A percentile compares a stretch with the other conserved stretches of the same genome.
phyloP scores from a whole-genome alignment of 1,140 invertebrate genomes.

The Battus philenor region DNA sequence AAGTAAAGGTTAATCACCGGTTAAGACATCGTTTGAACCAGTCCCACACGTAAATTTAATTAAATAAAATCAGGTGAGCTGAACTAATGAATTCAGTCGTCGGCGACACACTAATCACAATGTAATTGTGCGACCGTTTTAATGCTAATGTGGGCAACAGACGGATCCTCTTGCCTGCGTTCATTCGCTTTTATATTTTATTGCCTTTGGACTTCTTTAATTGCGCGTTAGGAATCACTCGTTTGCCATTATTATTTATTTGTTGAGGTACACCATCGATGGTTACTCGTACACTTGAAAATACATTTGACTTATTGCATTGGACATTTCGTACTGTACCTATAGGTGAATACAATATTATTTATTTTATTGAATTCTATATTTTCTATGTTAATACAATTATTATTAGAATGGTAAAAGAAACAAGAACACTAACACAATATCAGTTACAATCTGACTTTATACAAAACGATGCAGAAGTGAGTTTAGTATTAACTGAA shows the following conservation, averaged over 20 bases:
- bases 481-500: too few relatives aligned
- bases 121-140: slow-evolving; percentile 70
- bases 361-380: too few relatives aligned
- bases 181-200: not conserved
- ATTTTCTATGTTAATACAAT: too few relatives aligned
- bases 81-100: slow-evolving; percentile 72
- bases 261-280: too few relatives aligned
- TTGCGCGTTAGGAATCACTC: not conserved
- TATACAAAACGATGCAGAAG: too few relatives aligned
- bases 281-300: too few relatives aligned
- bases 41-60: slow-evolving; percentile 28
- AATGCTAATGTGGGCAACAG: slow-evolving; percentile 53
- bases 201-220: slow-evolving; percentile 8
- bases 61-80: slow-evolving; percentile 73
- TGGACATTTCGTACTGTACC: not conserved
- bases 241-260: not conserved
- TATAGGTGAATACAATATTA: too few relatives aligned
- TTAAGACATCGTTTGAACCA: not conserved
- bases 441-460: too few relatives aligned
- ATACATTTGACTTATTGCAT: too few relatives aligned
- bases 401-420: too few relatives aligned
- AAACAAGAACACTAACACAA: too few relatives aligned
- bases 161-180: slow-evolving; percentile 40
- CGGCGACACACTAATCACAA: slow-evolving; percentile 60
- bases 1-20: slow-evolving; percentile 10